Evolutionary conservation across 2,113 vertebrate genomes (phyloP).

Genomic region (Speoplatyrhinus poulsoni): DNA sequence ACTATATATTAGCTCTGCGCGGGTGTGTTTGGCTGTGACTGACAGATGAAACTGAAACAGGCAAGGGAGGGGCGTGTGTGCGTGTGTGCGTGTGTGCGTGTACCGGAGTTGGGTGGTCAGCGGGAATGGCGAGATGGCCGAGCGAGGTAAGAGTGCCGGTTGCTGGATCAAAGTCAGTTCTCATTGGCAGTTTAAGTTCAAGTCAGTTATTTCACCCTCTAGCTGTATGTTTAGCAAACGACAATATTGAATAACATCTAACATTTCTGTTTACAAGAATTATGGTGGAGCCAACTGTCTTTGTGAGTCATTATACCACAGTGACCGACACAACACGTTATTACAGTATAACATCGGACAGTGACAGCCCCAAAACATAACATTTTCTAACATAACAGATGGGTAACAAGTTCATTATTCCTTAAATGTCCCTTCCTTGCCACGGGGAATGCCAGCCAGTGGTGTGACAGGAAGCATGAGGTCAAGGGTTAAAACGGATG

Average conservation of each 20-base stretch:
- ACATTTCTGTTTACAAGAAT: no score
- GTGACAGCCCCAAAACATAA: background rate
- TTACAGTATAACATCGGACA: no score
- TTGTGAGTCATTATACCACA: no score
- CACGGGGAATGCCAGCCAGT: constrained; percentile 13
- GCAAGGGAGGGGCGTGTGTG: constrained; percentile 49
- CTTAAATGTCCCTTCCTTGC: constrained; percentile 7
- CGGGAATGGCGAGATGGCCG: background rate
- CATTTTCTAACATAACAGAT: constrained; percentile 3
- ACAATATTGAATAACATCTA: no score
- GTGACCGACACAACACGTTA: no score
- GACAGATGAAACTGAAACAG: constrained; percentile 67
- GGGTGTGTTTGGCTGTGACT: constrained; percentile 63
- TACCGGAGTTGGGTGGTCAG: background rate
- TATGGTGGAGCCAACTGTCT: no score
- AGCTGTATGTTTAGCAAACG: no score
- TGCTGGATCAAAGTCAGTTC: constrained; percentile 16
- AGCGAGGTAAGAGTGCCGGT: constrained; percentile 38
- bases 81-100: constrained; percentile 24
- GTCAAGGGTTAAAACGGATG: constrained; percentile 61
- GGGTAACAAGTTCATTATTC: constrained; percentile 1
- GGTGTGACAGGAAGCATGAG: constrained; percentile 61
- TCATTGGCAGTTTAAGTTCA: background rate
- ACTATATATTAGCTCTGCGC: constrained; percentile 64
- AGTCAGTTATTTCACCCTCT: no score